Evolutionary conservation across 1,140 invertebrate genomes (phyloP).

Genomic region (Philaenus spumarius): DNA sequence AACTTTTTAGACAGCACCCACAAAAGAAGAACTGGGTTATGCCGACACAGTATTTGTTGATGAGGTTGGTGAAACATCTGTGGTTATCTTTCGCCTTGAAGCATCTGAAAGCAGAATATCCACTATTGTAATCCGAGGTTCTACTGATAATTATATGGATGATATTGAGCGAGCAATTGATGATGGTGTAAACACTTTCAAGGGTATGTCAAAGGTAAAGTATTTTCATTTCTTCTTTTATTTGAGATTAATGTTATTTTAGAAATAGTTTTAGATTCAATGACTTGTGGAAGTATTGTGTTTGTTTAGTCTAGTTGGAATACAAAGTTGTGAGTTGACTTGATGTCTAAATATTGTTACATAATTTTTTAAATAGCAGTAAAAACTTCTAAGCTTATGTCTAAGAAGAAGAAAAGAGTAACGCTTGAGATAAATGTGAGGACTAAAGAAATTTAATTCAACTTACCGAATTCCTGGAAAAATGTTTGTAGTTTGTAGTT

Average conservation of each 20-base stretch:
- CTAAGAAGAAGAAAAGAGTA: too few relatives aligned
- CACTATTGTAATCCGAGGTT: constrained; percentile 90
- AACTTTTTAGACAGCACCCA: constrained; percentile 62
- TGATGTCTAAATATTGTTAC: too few relatives aligned
- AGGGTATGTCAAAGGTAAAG: constrained; percentile 61
- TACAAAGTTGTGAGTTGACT: too few relatives aligned
- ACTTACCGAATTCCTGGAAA: too few relatives aligned
- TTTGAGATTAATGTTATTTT: neutral
- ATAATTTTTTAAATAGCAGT: too few relatives aligned
- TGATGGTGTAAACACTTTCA: constrained; percentile 98
- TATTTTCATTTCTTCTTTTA: neutral
- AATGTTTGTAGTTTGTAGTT: too few relatives aligned
- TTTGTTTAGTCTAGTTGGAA: neutral
- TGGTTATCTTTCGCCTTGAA: constrained; percentile 85
- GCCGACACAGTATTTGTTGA: constrained; percentile 90
- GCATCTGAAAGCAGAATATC: constrained; percentile 77
- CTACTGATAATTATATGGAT: constrained; percentile 98
- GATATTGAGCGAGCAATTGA: constrained; percentile 97
- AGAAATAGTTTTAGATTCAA: too few relatives aligned
- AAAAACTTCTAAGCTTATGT: too few relatives aligned
- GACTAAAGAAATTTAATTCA: too few relatives aligned
- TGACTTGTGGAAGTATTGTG: neutral
- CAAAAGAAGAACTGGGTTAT: constrained; percentile 84
- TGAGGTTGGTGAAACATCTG: constrained; percentile 91
- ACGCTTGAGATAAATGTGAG: too few relatives aligned